Evolutionary conservation across 2,888 invertebrate species (phyloP).

Genomic region (Aricia artaxerxes): DNA sequence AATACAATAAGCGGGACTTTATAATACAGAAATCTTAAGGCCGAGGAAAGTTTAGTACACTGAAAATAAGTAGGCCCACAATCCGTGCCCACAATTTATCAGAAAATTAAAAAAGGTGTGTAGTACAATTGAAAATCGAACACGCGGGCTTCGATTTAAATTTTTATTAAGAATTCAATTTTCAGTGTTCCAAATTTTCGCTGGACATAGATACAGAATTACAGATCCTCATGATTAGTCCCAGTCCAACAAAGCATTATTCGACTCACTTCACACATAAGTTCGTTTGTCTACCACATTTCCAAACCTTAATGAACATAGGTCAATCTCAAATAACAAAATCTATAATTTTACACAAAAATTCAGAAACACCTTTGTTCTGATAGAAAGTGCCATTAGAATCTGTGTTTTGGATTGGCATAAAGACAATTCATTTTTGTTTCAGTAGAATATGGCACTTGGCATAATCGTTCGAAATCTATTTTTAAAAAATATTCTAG

Average conservation of each 20-base stretch:
- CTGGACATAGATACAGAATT: not conserved
- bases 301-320: not conserved
- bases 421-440: not conserved
- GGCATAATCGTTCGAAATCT: not conserved
- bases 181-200: not conserved
- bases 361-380: not conserved
- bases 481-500: constrained; percentile 11
- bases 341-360: not conserved
- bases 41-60: not conserved
- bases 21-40: not conserved
- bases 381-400: not conserved
- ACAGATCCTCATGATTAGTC: not conserved
- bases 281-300: not conserved
- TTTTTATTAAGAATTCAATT: not conserved
- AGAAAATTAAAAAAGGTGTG: not conserved
- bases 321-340: not conserved
- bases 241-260: not conserved
- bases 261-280: not conserved
- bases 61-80: not conserved
- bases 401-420: not conserved
- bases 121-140: not conserved
- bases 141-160: not conserved
- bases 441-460: not conserved
- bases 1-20: not conserved
- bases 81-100: not conserved